phyloP scores from a whole-genome alignment of 2,113 vertebrate genomes.

The Caretta caretta region DNA sequence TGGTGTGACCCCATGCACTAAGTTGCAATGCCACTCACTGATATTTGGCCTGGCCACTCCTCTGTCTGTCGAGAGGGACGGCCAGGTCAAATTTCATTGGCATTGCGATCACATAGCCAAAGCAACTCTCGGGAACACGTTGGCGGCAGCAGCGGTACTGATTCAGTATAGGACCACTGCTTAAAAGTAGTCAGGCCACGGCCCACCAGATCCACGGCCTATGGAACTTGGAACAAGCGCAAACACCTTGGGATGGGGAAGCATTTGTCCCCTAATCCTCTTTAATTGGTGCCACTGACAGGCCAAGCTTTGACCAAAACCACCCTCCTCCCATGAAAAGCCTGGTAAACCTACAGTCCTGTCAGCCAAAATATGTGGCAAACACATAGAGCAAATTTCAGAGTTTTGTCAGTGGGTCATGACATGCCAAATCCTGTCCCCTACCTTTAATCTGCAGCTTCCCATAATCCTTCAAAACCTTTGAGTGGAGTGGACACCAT shows the following conservation, averaged over 20 bases:
- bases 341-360: neutral
- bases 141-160: neutral
- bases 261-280: too few relatives aligned
- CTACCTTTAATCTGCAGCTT: slow-evolving; percentile 43
- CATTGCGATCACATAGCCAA: neutral
- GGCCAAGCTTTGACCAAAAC: neutral
- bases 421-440: slow-evolving; percentile 22
- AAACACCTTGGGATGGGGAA: neutral
- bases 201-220: neutral
- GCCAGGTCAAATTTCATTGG: neutral
- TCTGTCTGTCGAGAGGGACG: neutral
- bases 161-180: neutral
- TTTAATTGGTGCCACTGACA: neutral
- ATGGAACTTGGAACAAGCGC: neutral
- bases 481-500: slow-evolving; percentile 49
- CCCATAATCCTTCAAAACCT: slow-evolving; percentile 58
- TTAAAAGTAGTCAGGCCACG: neutral
- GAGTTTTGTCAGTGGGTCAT: neutral
- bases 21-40: neutral
- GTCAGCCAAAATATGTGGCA: neutral
- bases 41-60: neutral
- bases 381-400: neutral
- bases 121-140: neutral
- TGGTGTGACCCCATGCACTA: neutral
- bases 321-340: neutral